Evolutionary conservation across 2,113 vertebrate genomes (phyloP).

Genomic region (Cairina moschata): DNA sequence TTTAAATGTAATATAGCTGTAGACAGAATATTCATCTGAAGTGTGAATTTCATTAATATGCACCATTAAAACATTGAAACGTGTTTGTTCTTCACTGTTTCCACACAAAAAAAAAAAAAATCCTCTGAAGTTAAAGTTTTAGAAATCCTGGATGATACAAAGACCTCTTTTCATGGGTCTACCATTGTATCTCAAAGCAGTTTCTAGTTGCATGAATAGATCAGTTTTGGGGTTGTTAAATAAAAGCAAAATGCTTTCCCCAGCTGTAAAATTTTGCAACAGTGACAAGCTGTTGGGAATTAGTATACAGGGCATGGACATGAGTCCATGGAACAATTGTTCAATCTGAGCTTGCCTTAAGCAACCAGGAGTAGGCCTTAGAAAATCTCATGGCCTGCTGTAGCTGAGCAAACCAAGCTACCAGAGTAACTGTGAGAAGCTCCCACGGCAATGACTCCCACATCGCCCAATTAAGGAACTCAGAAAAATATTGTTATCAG

Average conservation of each 20-base stretch:
- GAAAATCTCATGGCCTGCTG: no score
- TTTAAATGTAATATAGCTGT: neutral
- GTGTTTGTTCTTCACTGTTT: neutral
- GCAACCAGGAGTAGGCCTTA: no score
- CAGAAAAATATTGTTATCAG: no score
- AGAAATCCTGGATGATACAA: neutral
- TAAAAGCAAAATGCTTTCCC: no score
- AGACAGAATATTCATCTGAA: neutral
- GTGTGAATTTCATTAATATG: neutral
- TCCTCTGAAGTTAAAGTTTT: neutral
- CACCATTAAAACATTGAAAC: neutral
- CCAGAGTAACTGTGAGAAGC: no score
- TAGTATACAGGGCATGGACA: no score
- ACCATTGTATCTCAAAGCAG: neutral
- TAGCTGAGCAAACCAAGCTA: no score
- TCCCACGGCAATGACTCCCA: no score
- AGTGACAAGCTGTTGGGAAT: no score
- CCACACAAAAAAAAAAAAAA: neutral
- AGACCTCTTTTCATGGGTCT: neutral
- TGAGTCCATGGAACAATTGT: no score
- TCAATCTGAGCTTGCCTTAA: no score
- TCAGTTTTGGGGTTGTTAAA: neutral
- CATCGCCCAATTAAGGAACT: no score
- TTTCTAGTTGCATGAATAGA: neutral
- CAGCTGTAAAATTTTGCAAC: neutral